Evolutionary conservation across 2,113 vertebrate species (phyloP).

Genomic region (Plecturocebus donacophilus): DNA sequence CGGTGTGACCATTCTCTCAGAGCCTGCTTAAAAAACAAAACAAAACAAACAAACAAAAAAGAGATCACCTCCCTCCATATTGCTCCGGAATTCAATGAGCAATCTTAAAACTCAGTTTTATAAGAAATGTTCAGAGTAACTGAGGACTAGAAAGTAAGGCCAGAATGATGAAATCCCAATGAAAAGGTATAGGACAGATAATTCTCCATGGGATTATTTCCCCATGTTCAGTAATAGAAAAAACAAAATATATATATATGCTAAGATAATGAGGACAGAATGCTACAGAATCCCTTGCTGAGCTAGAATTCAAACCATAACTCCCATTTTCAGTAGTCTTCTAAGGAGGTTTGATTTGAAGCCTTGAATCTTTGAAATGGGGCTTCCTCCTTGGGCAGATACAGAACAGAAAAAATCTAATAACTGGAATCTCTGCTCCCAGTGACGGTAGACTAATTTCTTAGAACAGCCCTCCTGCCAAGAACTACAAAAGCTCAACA

Average conservation of each 20-base stretch:
- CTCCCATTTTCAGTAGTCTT: neutral
- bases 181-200: neutral
- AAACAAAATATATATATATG: neutral
- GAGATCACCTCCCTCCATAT: neutral
- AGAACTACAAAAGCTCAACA: neutral
- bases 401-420: neutral
- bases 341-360: neutral
- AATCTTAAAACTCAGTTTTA: neutral
- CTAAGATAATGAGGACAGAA: neutral
- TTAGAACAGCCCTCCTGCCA: neutral
- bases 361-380: neutral
- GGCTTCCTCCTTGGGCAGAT: neutral
- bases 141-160: neutral
- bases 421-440: neutral
- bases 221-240: neutral
- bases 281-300: neutral
- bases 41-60: neutral
- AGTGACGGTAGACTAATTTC: neutral
- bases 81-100: neutral
- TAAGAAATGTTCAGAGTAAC: neutral
- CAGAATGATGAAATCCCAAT: neutral
- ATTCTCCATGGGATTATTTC: neutral
- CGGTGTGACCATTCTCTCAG: no score
- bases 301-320: neutral
- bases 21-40: neutral